Base-by-base conservation (phyloP, 2,797 vertebrate genomes). In the Malurus leucopterus region DNA sequence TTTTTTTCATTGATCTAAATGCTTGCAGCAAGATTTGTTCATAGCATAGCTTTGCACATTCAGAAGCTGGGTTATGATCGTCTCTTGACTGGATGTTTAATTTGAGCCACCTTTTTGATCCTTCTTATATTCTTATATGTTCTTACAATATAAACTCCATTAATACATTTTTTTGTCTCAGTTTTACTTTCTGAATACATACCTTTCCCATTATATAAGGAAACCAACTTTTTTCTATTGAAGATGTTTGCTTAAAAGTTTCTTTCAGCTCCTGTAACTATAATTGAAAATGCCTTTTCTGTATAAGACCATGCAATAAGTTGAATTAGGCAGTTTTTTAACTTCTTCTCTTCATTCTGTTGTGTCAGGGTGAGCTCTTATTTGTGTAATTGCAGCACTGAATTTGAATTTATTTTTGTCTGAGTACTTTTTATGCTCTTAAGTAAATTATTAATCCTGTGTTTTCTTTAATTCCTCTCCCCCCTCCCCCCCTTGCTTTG, bases 381-480 rank as follows among this genome's bases (percentile, higher is more conserved):
- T 41, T 87, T 86, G 27, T 89, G 47, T 73, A 59, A 46, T 88
- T 50, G 40, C 32, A 86, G 46, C 32, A 70, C 34, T 72, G 72
- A 1, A 68, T 77, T 67, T 63, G 55, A 47, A 41, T 71, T 79
- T 86, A 18, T 34, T 92, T 91, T 81, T 75, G 22, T 57, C 50
- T 65, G 41, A n/a, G 29, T 84, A 72, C 21, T 47, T 78, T 61
- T 69, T 70, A 38, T 63, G 6, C 63, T 71, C 40, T 65, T 58
- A 64, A 61, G 47, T 68, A 51, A 74, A 58, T 81, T 91, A 59
- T 55, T 82, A 79, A 76, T 91, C 41, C 10, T 50, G 1, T 55
- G 11, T 73, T 88, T 88, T 78, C 26, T 67, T 91, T 65, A 77
- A 17, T 51, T 61, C 58, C 51, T 26, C 18, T 75, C 51, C 51